Evolutionary conservation across 2,113 vertebrate genomes (phyloP).

Genomic region (Danionella cerebrum): DNA sequence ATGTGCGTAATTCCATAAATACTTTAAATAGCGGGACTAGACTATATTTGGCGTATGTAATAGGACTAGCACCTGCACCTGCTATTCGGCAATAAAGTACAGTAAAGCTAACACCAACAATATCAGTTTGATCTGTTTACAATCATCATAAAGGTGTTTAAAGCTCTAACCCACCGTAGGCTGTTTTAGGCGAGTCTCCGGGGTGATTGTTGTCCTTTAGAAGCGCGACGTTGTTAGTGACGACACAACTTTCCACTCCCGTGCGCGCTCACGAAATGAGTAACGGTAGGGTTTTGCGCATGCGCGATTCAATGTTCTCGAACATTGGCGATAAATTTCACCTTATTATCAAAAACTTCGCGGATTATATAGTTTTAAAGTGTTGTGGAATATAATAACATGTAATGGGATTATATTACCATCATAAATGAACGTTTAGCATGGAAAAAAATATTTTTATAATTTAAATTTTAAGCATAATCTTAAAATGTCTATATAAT

Average conservation of each 20-base stretch:
- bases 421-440: too few relatives aligned
- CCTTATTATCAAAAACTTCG: too few relatives aligned
- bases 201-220: neutral
- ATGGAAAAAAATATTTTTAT: too few relatives aligned
- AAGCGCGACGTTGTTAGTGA: neutral
- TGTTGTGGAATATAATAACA: too few relatives aligned
- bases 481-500: too few relatives aligned
- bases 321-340: neutral
- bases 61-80: neutral
- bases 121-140: neutral
- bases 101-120: neutral
- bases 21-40: neutral
- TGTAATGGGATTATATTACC: too few relatives aligned
- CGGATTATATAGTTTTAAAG: too few relatives aligned
- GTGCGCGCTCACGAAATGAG: neutral
- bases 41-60: neutral
- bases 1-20: neutral
- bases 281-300: neutral
- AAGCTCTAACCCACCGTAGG: neutral
- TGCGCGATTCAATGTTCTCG: too few relatives aligned
- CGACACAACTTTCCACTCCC: neutral
- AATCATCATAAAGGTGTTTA: neutral
- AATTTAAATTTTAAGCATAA: too few relatives aligned
- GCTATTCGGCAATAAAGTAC: neutral
- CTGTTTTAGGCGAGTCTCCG: neutral